Conservation (phyloP, 2,797 vertebrate species). For the Odontamblyopus lacepedii region DNA sequence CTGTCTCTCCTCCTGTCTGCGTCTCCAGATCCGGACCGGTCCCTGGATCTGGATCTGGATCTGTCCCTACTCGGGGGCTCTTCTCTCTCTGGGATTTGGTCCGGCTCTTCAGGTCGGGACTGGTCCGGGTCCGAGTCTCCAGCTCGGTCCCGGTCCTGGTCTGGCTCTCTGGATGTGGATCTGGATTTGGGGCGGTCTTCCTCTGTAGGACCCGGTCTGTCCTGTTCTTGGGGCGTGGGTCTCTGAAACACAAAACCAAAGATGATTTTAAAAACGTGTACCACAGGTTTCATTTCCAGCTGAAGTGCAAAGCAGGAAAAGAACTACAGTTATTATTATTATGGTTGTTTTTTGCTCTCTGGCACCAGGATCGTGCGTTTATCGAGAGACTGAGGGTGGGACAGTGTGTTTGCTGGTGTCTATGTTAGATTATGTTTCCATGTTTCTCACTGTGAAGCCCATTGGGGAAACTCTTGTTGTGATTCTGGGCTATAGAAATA, state of each 20-base stretch:
- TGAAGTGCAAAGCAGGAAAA: no score
- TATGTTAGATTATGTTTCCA: no score
- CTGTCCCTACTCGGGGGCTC: constrained; percentile 7
- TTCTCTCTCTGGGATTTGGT: constrained; percentile 16
- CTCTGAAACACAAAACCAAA: not conserved
- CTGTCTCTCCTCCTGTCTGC: constrained; percentile 6
- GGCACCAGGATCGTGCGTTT: no score
- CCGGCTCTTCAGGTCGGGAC: constrained; percentile 19
- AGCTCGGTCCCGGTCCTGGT: constrained; percentile 27
- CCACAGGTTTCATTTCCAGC: not conserved
- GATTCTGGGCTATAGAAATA: no score
- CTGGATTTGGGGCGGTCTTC: constrained; percentile 18
- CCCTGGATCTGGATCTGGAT: constrained; percentile 17
- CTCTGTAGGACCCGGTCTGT: constrained; percentile 16
- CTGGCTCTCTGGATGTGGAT: constrained; percentile 34
- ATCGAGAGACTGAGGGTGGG: no score
- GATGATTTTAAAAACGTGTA: not conserved
- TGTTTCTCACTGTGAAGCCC: no score
- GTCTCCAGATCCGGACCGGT: constrained; percentile 12
- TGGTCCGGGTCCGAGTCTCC: constrained; percentile 19
- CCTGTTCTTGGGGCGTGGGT: not conserved
- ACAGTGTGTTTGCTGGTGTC: no score
- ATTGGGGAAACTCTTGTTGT: no score
- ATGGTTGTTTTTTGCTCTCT: no score
- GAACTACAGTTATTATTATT: no score